Conservation (phyloP, 2,888 invertebrate species). For the Scrobipalpa atriplicella region DNA sequence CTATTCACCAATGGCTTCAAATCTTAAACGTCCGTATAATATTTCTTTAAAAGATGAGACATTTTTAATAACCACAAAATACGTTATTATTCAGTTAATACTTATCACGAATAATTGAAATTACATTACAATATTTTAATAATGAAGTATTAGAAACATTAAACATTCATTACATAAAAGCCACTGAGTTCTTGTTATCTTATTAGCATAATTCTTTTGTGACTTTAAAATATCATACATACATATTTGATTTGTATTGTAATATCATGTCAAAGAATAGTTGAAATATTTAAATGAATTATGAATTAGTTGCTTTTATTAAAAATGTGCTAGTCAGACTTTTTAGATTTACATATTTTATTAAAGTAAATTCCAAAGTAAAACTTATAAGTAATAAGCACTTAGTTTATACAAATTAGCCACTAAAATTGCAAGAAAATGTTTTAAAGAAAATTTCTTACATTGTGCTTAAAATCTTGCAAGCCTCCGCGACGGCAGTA, state of each 20-base stretch:
- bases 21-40: no score
- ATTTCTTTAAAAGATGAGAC: no score
- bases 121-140: not conserved
- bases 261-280: not conserved
- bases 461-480: constrained; percentile 12
- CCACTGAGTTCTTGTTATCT: not conserved
- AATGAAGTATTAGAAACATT: not conserved
- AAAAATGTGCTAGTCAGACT: not conserved
- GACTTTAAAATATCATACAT: not conserved
- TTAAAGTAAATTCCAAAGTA: not conserved
- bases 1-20: no score
- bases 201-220: not conserved
- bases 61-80: not conserved
- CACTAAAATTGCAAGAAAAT: not conserved
- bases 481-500: constrained; percentile 8
- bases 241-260: constrained; percentile 1
- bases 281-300: not conserved
- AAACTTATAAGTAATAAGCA: not conserved
- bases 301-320: not conserved
- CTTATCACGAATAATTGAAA: not conserved
- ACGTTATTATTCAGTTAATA: no score
- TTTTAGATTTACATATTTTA: not conserved
- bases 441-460: not conserved
- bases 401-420: not conserved
- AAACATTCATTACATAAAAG: not conserved